A percentile compares a stretch with the other conserved stretches of the same genome.
Evolutionary conservation across 2,113 vertebrate genomes (phyloP).

Genomic region (Rhabdornis inornatus): DNA sequence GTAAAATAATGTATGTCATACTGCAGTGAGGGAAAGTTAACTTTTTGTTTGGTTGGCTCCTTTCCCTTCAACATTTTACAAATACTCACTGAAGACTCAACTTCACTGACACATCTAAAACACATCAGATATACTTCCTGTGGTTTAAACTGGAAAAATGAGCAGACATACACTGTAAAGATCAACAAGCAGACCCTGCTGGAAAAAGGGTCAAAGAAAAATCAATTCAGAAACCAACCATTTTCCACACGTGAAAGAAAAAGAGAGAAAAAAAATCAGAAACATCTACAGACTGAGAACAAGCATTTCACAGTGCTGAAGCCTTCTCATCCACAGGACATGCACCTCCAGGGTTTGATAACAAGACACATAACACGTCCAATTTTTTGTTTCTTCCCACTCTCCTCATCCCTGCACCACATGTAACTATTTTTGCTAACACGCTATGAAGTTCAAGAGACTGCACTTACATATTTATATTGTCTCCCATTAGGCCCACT

Average conservation of each 20-base stretch:
- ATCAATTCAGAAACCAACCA: neutral
- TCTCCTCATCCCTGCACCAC: neutral
- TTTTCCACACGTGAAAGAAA: neutral
- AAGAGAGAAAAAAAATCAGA: neutral
- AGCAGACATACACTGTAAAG: neutral
- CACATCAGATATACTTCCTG: neutral
- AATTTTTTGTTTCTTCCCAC: neutral
- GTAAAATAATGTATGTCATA: neutral
- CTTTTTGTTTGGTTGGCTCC: neutral
- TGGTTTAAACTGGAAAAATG: neutral
- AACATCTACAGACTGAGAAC: neutral
- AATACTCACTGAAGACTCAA: neutral
- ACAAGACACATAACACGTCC: neutral
- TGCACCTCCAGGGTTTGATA: neutral
- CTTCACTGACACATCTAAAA: neutral
- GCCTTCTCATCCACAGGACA: neutral
- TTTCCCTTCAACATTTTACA: neutral
- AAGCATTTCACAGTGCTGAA: neutral
- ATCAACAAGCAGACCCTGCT: neutral
- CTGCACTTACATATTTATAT: neutral
- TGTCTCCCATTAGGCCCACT: neutral
- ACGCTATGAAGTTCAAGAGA: neutral
- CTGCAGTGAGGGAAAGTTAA: neutral
- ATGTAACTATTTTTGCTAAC: neutral
- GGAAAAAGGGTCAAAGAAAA: neutral